Conservation (phyloP, 92 coral and sea anemone species). For the Hydrozoanthus gracilis region DNA sequence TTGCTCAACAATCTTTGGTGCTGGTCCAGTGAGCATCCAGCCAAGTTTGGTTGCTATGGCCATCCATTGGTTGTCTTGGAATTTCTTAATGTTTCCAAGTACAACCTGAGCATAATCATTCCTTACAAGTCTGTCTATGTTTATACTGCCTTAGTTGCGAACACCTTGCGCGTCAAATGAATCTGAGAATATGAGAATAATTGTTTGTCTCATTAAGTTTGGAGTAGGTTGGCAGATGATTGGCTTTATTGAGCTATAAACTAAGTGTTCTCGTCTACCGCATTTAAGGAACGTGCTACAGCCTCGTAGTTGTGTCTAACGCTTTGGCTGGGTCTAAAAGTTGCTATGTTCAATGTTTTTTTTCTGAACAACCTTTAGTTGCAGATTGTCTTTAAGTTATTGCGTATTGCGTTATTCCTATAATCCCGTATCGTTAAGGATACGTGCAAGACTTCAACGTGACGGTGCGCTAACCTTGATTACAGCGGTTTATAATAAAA, state of each 20-base stretch:
- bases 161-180: slow-evolving; percentile 19
- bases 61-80: background rate
- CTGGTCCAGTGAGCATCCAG: slow-evolving; percentile 33
- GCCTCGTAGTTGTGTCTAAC: background rate
- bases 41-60: slow-evolving; percentile 7
- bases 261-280: slow-evolving; percentile 41
- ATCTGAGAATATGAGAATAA: slow-evolving; percentile 26
- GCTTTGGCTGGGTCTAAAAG: slow-evolving; percentile 47
- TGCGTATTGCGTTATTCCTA: slow-evolving; percentile 65
- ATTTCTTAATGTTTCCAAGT: slow-evolving; percentile 2
- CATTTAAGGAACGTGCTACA: slow-evolving; percentile 47
- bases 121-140: slow-evolving; percentile 6
- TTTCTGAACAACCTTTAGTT: slow-evolving; percentile 38
- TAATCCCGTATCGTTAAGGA: slow-evolving; percentile 65
- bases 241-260: slow-evolving; percentile 52
- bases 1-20: slow-evolving; percentile 11
- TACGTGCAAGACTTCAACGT: slow-evolving; percentile 55
- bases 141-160: too few relatives aligned
- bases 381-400: slow-evolving; percentile 56
- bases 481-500: background rate
- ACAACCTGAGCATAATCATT: background rate
- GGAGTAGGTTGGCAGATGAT: slow-evolving; percentile 62
- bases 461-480: slow-evolving; percentile 61
- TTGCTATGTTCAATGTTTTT: slow-evolving; percentile 57
- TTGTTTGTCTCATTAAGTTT: background rate